These are phyloP conservation scores for Pungitius pungitius DNA, from an alignment of 2,113 vertebrate genomes.

Conservation along the genomic window DNA sequence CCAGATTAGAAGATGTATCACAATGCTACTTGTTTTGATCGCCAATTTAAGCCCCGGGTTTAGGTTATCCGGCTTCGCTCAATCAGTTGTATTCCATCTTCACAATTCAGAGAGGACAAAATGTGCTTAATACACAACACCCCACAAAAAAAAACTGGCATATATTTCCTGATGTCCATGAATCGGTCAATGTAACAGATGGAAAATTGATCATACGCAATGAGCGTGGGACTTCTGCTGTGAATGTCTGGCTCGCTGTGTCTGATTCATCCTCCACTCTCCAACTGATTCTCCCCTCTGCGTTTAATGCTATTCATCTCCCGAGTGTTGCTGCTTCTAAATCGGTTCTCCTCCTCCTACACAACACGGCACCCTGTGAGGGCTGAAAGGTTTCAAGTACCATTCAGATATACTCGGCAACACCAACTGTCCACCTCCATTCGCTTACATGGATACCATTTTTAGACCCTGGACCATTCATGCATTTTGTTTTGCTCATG, in stretches of 20 bases:
- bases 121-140: constrained; percentile 43
- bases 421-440: constrained; percentile 66
- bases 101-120: constrained; percentile 13
- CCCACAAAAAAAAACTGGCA: constrained; percentile 35
- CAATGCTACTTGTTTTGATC: constrained; percentile 8
- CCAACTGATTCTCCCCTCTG: constrained; percentile 65
- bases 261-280: constrained; percentile 75
- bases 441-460: constrained; percentile 58
- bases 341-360: constrained; percentile 77
- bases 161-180: constrained; percentile 65
- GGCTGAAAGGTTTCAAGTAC: constrained; percentile 62
- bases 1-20: constrained; percentile 18
- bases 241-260: constrained; percentile 71
- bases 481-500: constrained; percentile 59
- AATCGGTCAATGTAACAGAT: constrained; percentile 74
- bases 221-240: constrained; percentile 73
- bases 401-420: constrained; percentile 66
- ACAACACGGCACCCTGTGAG: constrained; percentile 53
- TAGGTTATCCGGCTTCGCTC: not conserved
- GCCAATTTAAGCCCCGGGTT: not conserved
- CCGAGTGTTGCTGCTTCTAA: constrained; percentile 77
- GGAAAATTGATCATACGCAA: constrained; percentile 76
- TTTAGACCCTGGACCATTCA: constrained; percentile 71
- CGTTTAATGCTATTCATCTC: constrained; percentile 75
- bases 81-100: constrained; percentile 34